Evolutionary conservation across 37 sponge, comb jelly and placozoan genomes (phyloP).

Genomic region (Ephydatia muelleri): DNA sequence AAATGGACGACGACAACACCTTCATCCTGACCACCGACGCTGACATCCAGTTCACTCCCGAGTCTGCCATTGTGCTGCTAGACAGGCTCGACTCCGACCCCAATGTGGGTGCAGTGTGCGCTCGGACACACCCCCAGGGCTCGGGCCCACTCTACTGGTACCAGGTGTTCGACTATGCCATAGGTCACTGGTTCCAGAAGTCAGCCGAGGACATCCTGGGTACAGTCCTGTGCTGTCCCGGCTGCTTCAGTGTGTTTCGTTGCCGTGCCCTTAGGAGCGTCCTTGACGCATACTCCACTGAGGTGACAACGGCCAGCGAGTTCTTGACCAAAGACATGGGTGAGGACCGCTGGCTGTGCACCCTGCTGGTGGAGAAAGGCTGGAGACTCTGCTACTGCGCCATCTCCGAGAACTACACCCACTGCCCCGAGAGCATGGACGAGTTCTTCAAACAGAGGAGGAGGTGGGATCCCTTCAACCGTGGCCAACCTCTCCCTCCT

Average conservation of each 20-base stretch:
- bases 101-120: conserved; percentile 84
- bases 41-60: conserved; percentile 82
- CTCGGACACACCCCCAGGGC: conserved; percentile 88
- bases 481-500: conserved; percentile 77
- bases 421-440: conserved; percentile 79
- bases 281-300: conserved; percentile 64
- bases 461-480: conserved; percentile 89
- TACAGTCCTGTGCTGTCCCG: conserved; percentile 90
- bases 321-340: conserved; percentile 96
- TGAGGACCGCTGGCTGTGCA: conserved; percentile 94
- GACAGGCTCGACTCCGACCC: conserved; percentile 74
- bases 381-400: conserved; percentile 89
- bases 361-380: conserved; percentile 83
- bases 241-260: conserved; percentile 88
- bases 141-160: conserved; percentile 88
- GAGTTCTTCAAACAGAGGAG: conserved; percentile 91
- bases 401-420: conserved; percentile 75
- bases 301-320: conserved; percentile 66
- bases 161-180: conserved; percentile 88
- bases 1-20: conserved; percentile 58
- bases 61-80: conserved; percentile 74
- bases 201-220: conserved; percentile 85
- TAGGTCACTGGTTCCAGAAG: conserved; percentile 90
- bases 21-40: conserved; percentile 95
- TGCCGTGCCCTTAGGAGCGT: conserved; percentile 70